Base-by-base conservation (phyloP, 2,888 invertebrate species). In the Entomobrya multifasciata region DNA sequence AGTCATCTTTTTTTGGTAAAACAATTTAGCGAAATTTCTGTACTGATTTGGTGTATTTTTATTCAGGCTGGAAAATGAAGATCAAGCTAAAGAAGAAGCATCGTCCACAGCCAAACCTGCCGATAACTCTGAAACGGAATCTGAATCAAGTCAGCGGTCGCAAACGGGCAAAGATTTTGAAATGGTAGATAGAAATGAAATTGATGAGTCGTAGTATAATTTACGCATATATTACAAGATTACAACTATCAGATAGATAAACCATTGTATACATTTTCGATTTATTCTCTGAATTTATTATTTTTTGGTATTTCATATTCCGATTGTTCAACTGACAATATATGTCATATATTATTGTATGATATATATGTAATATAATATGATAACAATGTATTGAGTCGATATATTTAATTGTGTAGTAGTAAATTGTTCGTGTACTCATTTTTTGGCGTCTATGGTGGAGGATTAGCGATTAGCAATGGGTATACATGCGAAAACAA, bases 141-240 rank as follows among this genome's bases (percentile, higher is more conserved):
- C 96, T 0, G 96, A 96, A 92, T 90, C 90, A 25, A 96, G 96
- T 91, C 95, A 95, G 92, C 94, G 96, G 81, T 96, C 96, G 15
- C 96, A 96, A 90, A 96, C 96, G 0, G 97, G 96, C 90, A 95
- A 96, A 91, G 97, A 97, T 93, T 97, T 97, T 93, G 97, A 97
- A 93, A 96, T 97, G 92, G 95, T 97, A 77, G 96, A 96, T 91
- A 94, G 92, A 89, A 92, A 92, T 76, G 93, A 93, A 84, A 91
- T 92, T 72, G 92, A 86, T 74, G 86, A 92, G 67, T 89, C 91
- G 52, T 91, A 91, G 89, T 90, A 81, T 20, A 81, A 41, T 8
- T 20, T 1, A 1, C 44, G 55, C 70, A 17, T 17, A 8, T 30
- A 27, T 62, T 6, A 62, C 6, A 6, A 52, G 52, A 11, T 11